A percentile compares a stretch with the other conserved stretches of the same genome.
Conservation (phyloP, 1,140 invertebrate genomes). For the Pristionchus pacificus region DNA sequence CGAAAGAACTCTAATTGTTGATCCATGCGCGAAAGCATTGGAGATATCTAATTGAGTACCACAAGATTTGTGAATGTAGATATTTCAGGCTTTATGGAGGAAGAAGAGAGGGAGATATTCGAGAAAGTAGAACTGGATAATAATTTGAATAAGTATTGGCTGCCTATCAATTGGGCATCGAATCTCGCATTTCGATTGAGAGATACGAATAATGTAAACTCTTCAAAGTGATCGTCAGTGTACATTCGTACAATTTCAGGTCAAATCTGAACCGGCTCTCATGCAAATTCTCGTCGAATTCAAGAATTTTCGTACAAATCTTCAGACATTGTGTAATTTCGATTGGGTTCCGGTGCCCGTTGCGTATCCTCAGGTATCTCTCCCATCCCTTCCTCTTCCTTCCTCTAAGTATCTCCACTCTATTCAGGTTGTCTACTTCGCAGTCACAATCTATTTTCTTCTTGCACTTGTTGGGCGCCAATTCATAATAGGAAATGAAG, state of each 20-base stretch:
- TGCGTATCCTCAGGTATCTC: conserved; percentile 51
- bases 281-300: conserved; percentile 44
- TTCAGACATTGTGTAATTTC: conserved; percentile 46
- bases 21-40: no score
- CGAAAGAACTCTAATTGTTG: neutral
- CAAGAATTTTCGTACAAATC: conserved; percentile 39
- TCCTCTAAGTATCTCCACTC: neutral
- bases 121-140: neutral
- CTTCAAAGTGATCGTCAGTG: conserved; percentile 2
- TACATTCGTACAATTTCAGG: neutral
- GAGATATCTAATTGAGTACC: no score
- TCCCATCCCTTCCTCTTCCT: neutral
- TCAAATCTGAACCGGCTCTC: neutral
- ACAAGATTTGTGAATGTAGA: neutral
- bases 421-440: conserved; percentile 46
- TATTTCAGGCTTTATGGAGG: neutral
- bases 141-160: neutral
- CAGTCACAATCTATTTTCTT: conserved; percentile 52
- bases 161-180: conserved; percentile 49
- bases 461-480: conserved; percentile 50
- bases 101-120: neutral
- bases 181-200: conserved; percentile 6
- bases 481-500: conserved; percentile 31
- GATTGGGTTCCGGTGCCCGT: conserved; percentile 54
- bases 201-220: conserved; percentile 1